Evolutionary conservation across 2,797 vertebrate genomes (phyloP).

Genomic region (Helostoma temminkii): DNA sequence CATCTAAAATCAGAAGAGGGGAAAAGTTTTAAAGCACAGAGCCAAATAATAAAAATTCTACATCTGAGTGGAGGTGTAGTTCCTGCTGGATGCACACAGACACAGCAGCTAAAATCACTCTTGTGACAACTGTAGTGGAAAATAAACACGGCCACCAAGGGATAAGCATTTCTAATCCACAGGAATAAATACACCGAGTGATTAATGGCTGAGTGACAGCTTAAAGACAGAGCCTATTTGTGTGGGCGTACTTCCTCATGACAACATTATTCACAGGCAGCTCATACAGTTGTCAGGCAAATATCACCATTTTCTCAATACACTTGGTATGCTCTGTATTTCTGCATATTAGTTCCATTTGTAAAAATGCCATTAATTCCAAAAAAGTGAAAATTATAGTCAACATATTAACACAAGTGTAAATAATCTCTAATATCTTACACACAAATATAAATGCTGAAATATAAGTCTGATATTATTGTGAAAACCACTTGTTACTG

Average conservation of each 20-base stretch:
- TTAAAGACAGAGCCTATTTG: constrained; percentile 68
- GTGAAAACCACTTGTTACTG: constrained; percentile 54
- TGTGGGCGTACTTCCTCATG: constrained; percentile 63
- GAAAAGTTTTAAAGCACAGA: constrained; percentile 1
- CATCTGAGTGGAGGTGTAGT: constrained; percentile 40
- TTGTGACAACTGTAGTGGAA: constrained; percentile 55
- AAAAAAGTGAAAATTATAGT: constrained; percentile 28
- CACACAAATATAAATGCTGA: constrained; percentile 11
- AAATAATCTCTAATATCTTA: constrained; percentile 19
- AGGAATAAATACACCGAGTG: constrained; percentile 56
- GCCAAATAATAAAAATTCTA: constrained; percentile 37
- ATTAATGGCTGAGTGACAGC: constrained; percentile 74
- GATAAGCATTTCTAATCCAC: constrained; percentile 69
- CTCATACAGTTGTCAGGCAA: constrained; percentile 63
- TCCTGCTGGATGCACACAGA: constrained; percentile 31
- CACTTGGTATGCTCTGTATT: constrained; percentile 9
- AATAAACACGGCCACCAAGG: constrained; percentile 67
- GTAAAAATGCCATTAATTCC: constrained; percentile 45
- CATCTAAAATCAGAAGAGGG: constrained; percentile 17
- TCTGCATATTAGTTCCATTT: constrained; percentile 38
- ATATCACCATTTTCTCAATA: constrained; percentile 61
- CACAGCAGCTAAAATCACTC: constrained; percentile 45
- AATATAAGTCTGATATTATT: constrained; percentile 46
- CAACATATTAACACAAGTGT: constrained; percentile 9
- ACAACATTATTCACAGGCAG: constrained; percentile 65